These are phyloP conservation scores for Alloplasta piceator DNA, from an alignment of 2,888 invertebrate species.

Conservation along the genomic window DNA sequence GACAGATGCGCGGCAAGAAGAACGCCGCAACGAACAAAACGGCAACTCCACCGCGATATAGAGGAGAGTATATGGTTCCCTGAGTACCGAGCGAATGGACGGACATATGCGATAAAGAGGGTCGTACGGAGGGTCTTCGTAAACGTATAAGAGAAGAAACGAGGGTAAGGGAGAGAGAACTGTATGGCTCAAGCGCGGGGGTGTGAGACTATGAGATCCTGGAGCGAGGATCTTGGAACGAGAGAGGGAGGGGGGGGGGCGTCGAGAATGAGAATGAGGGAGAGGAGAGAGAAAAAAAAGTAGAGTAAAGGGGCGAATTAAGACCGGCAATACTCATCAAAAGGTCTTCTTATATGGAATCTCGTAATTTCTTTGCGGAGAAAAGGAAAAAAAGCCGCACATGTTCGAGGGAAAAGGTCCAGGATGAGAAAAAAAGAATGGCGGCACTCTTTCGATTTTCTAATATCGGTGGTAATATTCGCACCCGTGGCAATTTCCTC, in stretches of 20 bases:
- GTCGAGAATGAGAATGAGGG: slow-evolving; percentile 13
- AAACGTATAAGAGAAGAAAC: slow-evolving; percentile 58
- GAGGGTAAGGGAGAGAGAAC: slow-evolving; percentile 48
- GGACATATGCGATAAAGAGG: slow-evolving; percentile 67
- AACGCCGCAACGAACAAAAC: slow-evolving; percentile 29
- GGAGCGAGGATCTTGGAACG: slow-evolving; percentile 31
- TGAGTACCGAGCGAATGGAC: slow-evolving; percentile 60
- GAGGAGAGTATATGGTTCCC: slow-evolving; percentile 19
- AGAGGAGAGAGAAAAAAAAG: slow-evolving; percentile 31
- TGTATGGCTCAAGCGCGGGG: slow-evolving; percentile 15
- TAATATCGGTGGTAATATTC: slow-evolving; percentile 30
- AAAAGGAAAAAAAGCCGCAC: slow-evolving; percentile 27
- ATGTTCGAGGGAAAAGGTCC: slow-evolving; percentile 6
- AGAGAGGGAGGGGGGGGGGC: slow-evolving; percentile 36
- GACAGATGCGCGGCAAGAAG: slow-evolving; percentile 57
- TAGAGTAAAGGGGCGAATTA: slow-evolving; percentile 50
- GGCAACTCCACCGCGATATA: slow-evolving; percentile 1
- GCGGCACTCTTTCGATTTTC: slow-evolving; percentile 23
- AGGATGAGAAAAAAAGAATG: slow-evolving; percentile 41
- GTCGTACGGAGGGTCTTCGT: slow-evolving; percentile 62
- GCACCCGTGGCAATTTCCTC: slow-evolving; percentile 25
- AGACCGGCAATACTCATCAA: slow-evolving; percentile 58
- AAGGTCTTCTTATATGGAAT: slow-evolving; percentile 51
- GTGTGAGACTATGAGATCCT: slow-evolving; percentile 51
- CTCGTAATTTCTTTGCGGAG: slow-evolving; percentile 44